Conservation (phyloP, 2,797 vertebrate species). For the Gouania willdenowi region DNA sequence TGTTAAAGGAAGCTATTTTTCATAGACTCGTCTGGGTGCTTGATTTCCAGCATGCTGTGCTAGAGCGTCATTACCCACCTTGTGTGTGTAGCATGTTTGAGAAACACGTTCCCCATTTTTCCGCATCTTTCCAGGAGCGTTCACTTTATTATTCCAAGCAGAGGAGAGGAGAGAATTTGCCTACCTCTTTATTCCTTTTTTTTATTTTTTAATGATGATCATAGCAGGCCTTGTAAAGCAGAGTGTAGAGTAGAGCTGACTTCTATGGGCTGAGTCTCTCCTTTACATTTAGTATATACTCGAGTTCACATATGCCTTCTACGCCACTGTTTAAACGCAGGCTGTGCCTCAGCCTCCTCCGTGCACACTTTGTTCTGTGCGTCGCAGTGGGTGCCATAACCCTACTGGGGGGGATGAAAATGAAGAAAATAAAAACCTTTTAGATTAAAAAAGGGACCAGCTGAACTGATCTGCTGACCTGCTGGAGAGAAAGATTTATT, state of each 20-base stretch:
- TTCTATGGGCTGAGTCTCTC: conserved; percentile 31
- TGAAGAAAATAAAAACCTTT: too few relatives aligned
- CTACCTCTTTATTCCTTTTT: conserved; percentile 66
- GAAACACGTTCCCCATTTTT: conserved; percentile 26
- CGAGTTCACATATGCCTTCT: conserved; percentile 59
- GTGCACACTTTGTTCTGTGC: background rate
- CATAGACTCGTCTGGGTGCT: conserved; percentile 1
- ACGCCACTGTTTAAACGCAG: conserved; percentile 17
- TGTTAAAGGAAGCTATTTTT: conserved; percentile 29
- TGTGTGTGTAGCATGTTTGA: conserved; percentile 47
- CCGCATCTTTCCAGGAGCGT: conserved; percentile 29
- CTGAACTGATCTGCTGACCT: too few relatives aligned
- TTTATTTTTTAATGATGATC: conserved; percentile 50
- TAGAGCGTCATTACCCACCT: conserved; percentile 37
- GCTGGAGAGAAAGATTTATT: too few relatives aligned
- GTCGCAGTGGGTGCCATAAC: conserved; percentile 1
- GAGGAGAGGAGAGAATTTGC: conserved; percentile 43
- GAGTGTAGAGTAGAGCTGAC: conserved; percentile 25
- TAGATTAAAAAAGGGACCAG: too few relatives aligned
- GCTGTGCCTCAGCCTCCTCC: conserved; percentile 4
- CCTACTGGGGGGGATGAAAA: too few relatives aligned
- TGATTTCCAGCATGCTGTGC: conserved; percentile 45
- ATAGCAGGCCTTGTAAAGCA: conserved; percentile 44
- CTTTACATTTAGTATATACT: conserved; percentile 38
- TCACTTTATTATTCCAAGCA: too few relatives aligned